Percentiles rank a stretch among this genome's conserved stretches.
Evolutionary conservation across 2,888 invertebrate species (phyloP).

Genomic region (Pemphredon lugubris): DNA sequence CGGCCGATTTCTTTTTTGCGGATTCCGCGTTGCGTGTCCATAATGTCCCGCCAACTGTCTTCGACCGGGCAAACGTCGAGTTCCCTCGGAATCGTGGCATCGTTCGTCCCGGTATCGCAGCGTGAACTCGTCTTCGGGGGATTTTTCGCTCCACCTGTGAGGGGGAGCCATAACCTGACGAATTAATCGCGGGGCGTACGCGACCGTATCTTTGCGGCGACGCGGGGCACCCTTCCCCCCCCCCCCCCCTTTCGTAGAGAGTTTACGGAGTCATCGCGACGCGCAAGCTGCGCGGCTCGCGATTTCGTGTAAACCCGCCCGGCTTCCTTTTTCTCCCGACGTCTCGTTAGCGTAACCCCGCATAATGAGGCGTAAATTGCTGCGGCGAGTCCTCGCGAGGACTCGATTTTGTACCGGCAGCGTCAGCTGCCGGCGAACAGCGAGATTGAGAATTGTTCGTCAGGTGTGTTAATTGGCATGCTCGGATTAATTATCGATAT

Average conservation of each 20-base stretch:
- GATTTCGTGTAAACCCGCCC: constrained; percentile 54
- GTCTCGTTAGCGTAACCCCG: constrained; percentile 65
- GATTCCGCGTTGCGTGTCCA: constrained; percentile 58
- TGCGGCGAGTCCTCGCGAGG: constrained; percentile 23
- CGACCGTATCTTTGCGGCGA: constrained; percentile 37
- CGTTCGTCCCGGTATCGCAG: constrained; percentile 60
- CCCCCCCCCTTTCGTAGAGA: constrained; percentile 27
- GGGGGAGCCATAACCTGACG: constrained; percentile 62
- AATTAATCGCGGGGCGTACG: constrained; percentile 62
- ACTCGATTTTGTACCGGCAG: too few relatives aligned
- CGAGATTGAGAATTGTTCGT: too few relatives aligned
- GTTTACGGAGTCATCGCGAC: constrained; percentile 55
- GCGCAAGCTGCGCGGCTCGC: constrained; percentile 31
- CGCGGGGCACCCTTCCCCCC: constrained; percentile 14
- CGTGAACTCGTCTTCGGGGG: constrained; percentile 59
- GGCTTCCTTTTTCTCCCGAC: constrained; percentile 35
- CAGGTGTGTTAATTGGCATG: not conserved
- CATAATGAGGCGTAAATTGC: constrained; percentile 68
- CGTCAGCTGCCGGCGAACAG: too few relatives aligned
- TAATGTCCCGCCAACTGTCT: constrained; percentile 52
- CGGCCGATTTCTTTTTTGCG: constrained; percentile 51
- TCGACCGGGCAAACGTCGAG: constrained; percentile 36
- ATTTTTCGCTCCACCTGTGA: constrained; percentile 1
- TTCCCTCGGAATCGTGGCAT: constrained; percentile 38
- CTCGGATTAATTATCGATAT: not conserved